A percentile compares a stretch with the other conserved stretches of the same genome.
Evolutionary conservation across 2,888 invertebrate genomes (phyloP).

Genomic region (Troides oblongomaculatus): DNA sequence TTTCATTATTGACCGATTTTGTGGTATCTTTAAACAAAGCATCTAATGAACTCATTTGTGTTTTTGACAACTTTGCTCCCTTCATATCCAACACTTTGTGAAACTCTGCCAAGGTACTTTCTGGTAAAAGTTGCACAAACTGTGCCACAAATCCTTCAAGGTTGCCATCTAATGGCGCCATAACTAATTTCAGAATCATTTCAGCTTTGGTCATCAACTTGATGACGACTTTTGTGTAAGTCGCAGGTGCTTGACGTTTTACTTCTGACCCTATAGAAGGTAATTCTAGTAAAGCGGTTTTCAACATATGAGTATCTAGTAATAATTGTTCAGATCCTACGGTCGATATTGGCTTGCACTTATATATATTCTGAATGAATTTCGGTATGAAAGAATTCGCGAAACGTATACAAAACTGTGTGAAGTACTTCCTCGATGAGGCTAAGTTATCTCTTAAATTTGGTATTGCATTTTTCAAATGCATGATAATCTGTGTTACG

Average conservation of each 20-base stretch:
- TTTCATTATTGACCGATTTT: slow-evolving; percentile 38
- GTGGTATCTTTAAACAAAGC: slow-evolving; percentile 53
- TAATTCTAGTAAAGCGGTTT: slow-evolving; percentile 95
- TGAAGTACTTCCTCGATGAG: slow-evolving; percentile 97
- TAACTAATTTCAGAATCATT: slow-evolving; percentile 98
- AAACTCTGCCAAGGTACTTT: slow-evolving; percentile 93
- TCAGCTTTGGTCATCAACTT: slow-evolving; percentile 98
- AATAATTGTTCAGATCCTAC: slow-evolving; percentile 97
- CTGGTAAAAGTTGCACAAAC: slow-evolving; percentile 93
- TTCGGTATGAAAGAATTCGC: slow-evolving; percentile 97
- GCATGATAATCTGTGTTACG: slow-evolving; percentile 92
- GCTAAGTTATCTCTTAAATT: slow-evolving; percentile 93
- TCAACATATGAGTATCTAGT: slow-evolving; percentile 95
- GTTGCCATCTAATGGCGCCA: slow-evolving; percentile 90
- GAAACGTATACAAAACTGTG: slow-evolving; percentile 98
- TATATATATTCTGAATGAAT: slow-evolving; percentile 93
- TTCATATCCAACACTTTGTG: slow-evolving; percentile 98
- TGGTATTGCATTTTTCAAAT: slow-evolving; percentile 92
- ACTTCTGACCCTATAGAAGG: slow-evolving; percentile 96
- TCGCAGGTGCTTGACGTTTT: slow-evolving; percentile 92
- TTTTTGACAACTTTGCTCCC: slow-evolving; percentile 78
- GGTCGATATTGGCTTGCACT: slow-evolving; percentile 92
- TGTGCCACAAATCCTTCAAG: slow-evolving; percentile 91
- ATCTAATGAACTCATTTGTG: slow-evolving; percentile 55
- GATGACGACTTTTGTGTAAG: slow-evolving; percentile 90